These are phyloP conservation scores for Eugnorisma glareosa DNA, from an alignment of 2,888 invertebrate genomes.

Conservation along the genomic window DNA sequence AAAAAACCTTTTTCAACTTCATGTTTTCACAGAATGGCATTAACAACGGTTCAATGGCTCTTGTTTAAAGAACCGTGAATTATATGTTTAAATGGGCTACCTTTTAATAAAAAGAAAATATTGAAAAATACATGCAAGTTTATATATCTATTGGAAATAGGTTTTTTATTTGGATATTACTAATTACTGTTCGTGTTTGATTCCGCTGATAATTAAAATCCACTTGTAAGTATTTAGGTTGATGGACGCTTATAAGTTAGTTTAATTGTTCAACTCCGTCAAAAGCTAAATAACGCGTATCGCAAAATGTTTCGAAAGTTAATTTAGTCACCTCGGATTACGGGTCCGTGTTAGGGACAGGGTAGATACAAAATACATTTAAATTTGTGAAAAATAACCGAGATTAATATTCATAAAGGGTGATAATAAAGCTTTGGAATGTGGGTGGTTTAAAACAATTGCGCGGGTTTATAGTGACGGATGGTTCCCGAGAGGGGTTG, in stretches of 20 bases:
- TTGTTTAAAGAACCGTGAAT: conserved; percentile 53
- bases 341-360: conserved; percentile 5
- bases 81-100: conserved; percentile 47
- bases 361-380: conserved; percentile 35
- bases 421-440: conserved; percentile 59
- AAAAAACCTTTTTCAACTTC: conserved; percentile 43
- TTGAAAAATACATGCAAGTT: conserved; percentile 22
- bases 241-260: conserved; percentile 30
- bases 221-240: conserved; percentile 29
- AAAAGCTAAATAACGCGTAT: conserved; percentile 33
- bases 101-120: conserved; percentile 42
- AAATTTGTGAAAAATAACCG: conserved; percentile 52
- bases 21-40: conserved; percentile 42
- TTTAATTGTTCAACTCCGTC: conserved; percentile 22
- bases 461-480: conserved; percentile 71
- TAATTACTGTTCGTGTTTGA: conserved; percentile 10
- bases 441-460: conserved; percentile 66
- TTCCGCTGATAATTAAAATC: conserved; percentile 21
- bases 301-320: conserved; percentile 34
- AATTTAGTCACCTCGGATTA: conserved; percentile 29
- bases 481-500: conserved; percentile 69
- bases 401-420: conserved; percentile 57
- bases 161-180: conserved; percentile 10
- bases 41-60: conserved; percentile 55
- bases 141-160: neutral